Evolutionary conservation across 2,113 vertebrate species (phyloP), one percentile per base, ranked within the genome.

Genomic region (Psilopsiagon aymara): DNA sequence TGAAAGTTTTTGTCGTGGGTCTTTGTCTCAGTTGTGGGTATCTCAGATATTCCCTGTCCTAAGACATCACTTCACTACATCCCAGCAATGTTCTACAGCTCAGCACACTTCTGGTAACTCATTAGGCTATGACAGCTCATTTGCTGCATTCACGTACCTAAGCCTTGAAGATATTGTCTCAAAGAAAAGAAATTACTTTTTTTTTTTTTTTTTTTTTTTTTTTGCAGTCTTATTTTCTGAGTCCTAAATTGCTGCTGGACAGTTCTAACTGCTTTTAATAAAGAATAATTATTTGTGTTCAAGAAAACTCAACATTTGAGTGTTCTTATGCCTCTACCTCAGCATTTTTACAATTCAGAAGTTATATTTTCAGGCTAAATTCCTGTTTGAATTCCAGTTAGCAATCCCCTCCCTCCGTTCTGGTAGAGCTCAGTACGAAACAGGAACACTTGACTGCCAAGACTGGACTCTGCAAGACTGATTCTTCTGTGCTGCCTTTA

Each of bases 401-500:
- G 13, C 21, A 52, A 11, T 18, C 19, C 24, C 35, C 51, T 44
- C 17, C 4, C 27, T 60, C 7, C 0, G 1, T 44, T 28, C 52
- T 82, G 41, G 31, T 51, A 16, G 20, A 67, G 3, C 39, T 29
- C 33, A 16, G 4, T 6, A 31, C 2, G 4, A 49, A 76, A 70
- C 0, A 2, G 19, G n/a, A 81, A 28, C 23, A 5, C 39, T 13
- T 2, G 1, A 5, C 11, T 59, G 33, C n/a, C 11, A 7, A 14
- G 12, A 25, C n/a, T 0, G 0, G 49, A 10, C 1, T 41, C 68
- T 76, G 23, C 23, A 39, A 27, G 63, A 46, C 13, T 17, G 28
- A 33, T 63, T 57, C 3, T 35, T 83, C 53, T 5, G 0, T n/a
- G 46, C 39, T 43, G 44, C n/a, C 39, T 23, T 14, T 8, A 9